Percentiles rank a stretch among this genome's conserved stretches.
These are phyloP conservation scores for Synergus laeviventris DNA, from an alignment of 2,888 invertebrate genomes.

Conservation along the genomic window DNA sequence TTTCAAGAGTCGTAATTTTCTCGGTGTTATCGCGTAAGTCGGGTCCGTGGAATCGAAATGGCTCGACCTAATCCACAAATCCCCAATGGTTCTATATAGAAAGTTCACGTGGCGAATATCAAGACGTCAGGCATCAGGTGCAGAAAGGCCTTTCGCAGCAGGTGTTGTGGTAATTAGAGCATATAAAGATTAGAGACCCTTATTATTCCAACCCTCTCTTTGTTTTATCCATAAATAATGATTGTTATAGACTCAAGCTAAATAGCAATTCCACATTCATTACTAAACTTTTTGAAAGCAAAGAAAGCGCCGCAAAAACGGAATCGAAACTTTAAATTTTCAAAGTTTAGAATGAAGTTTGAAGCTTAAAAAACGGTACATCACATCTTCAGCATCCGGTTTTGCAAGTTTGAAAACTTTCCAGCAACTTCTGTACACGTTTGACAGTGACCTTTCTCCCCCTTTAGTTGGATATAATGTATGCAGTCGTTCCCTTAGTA, in stretches of 20 bases:
- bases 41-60: slow-evolving; percentile 20
- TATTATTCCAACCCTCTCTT: background rate
- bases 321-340: too few species aligned
- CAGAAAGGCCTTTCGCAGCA: slow-evolving; percentile 13
- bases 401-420: too few species aligned
- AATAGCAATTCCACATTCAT: too few species aligned
- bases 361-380: too few species aligned
- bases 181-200: slow-evolving; percentile 12
- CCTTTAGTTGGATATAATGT: too few species aligned
- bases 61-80: slow-evolving; percentile 38
- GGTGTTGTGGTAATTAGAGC: slow-evolving; percentile 30
- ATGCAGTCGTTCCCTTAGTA: too few species aligned
- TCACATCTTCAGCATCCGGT: too few species aligned
- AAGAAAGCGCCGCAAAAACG: too few species aligned
- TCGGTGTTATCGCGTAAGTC: slow-evolving; percentile 20
- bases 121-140: slow-evolving; percentile 14
- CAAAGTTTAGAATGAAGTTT: too few species aligned
- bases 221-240: background rate
- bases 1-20: slow-evolving; percentile 39
- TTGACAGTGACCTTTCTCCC: too few species aligned
- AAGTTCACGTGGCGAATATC: slow-evolving; percentile 24
- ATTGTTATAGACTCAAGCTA: background rate
- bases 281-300: too few species aligned
- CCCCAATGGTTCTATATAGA: slow-evolving; percentile 8
- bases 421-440: too few species aligned